phyloP scores from a whole-genome alignment of 2,113 vertebrate genomes.

The Montifringilla adamsi region DNA sequence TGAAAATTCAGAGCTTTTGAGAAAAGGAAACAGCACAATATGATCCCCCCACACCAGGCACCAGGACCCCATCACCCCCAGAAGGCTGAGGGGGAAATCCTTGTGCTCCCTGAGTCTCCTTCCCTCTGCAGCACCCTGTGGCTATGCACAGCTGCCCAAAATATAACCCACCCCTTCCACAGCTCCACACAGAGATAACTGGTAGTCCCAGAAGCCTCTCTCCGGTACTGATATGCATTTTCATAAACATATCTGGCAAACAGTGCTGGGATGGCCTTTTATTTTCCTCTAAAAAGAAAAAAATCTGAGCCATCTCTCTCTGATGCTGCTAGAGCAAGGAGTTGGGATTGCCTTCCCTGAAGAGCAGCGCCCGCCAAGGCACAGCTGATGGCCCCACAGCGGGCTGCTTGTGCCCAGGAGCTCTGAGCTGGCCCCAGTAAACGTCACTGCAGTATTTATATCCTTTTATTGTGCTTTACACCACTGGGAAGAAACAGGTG shows the following conservation, averaged over 20 bases:
- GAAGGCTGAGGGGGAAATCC: not conserved
- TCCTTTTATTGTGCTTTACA: conserved; percentile 56
- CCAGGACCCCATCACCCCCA: fast-evolving
- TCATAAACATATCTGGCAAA: not conserved
- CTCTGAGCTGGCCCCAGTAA: not conserved
- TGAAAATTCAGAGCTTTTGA: not conserved
- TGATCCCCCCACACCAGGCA: not conserved
- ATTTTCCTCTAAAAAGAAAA: fast-evolving
- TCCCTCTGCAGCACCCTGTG: fast-evolving
- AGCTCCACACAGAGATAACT: not conserved
- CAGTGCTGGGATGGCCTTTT: fast-evolving
- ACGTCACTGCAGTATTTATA: conserved; percentile 62
- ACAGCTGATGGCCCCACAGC: not conserved
- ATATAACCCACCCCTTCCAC: not conserved
- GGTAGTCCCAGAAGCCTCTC: not conserved
- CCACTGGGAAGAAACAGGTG: conserved; percentile 61
- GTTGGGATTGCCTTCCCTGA: not conserved
- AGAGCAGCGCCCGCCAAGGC: fast-evolving
- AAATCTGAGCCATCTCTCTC: not conserved
- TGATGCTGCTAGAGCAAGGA: not conserved
- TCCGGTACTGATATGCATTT: not conserved
- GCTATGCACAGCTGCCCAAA: not conserved
- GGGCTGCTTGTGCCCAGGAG: not conserved
- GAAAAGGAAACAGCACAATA: not conserved
- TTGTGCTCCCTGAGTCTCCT: not conserved